Evolutionary conservation across 2,113 vertebrate species (phyloP).

Genomic region (Rhynchopsitta pachyrhyncha): DNA sequence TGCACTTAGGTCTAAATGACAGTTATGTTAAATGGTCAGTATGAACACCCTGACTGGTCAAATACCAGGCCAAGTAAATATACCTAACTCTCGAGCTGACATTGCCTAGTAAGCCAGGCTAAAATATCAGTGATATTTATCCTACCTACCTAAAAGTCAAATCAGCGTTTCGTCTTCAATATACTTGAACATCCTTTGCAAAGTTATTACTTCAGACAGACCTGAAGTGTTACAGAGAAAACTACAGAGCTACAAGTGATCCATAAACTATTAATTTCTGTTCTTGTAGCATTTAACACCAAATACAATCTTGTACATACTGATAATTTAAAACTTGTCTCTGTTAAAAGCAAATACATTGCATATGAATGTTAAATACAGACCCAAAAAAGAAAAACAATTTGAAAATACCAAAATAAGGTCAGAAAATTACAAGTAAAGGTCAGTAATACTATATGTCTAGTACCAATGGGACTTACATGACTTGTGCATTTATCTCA

Average conservation of each 20-base stretch:
- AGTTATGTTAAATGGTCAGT: not conserved
- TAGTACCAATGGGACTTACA: not conserved
- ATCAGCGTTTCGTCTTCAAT: not conserved
- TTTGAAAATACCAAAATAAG: not conserved
- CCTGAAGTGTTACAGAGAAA: not conserved
- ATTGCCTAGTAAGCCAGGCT: not conserved
- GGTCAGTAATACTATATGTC: not conserved
- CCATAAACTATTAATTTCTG: not conserved
- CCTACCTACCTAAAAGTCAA: not conserved
- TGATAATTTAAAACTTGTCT: not conserved
- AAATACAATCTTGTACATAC: not conserved
- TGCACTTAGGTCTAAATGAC: not conserved
- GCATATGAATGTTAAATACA: not conserved
- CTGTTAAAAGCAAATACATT: not conserved
- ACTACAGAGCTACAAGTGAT: not conserved
- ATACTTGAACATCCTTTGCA: not conserved
- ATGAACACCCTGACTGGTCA: not conserved
- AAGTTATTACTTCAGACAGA: not conserved
- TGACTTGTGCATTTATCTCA: not conserved
- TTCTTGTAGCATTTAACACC: not conserved
- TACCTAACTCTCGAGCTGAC: rapidly evolving
- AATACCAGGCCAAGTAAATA: not conserved
- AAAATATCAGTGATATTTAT: not conserved
- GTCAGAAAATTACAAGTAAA: not conserved
- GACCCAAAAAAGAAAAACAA: not conserved